phyloP scores from a whole-genome alignment of 1,140 invertebrate genomes.

The Bombus confusus region DNA sequence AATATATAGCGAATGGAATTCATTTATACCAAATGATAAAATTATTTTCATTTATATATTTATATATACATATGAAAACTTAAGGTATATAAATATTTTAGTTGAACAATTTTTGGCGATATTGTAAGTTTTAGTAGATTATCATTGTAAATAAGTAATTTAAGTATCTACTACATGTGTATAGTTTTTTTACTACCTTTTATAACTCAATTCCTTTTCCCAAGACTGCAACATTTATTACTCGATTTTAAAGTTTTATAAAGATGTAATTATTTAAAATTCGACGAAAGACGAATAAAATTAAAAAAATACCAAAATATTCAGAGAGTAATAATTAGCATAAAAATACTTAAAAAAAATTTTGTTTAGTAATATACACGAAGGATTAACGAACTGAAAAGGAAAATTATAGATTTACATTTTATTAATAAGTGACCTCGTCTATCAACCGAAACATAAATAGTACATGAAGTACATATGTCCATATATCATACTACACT shows the following conservation, averaged over 20 bases:
- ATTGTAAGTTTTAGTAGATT: neutral
- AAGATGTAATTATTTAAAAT: neutral
- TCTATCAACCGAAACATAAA: constrained; percentile 66
- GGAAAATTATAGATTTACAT: constrained; percentile 64
- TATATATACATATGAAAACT: neutral
- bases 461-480: constrained; percentile 60
- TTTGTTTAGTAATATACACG: constrained; percentile 7
- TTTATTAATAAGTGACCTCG: constrained; percentile 70
- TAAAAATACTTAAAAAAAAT: neutral
- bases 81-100: neutral
- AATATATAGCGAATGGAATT: neutral
- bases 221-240: neutral
- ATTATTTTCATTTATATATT: too few species aligned
- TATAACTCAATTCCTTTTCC: neutral
- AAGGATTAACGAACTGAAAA: constrained; percentile 54
- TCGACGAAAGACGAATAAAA: neutral
- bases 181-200: neutral
- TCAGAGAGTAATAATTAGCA: neutral
- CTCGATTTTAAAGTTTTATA: neutral
- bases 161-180: too few species aligned
- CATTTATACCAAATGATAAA: neutral
- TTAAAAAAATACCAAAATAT: neutral
- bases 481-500: constrained; percentile 62
- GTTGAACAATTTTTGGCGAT: neutral
- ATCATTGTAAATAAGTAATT: neutral